Conservation (phyloP, 1,140 invertebrate species). For the Drosophila grimshawi region DNA sequence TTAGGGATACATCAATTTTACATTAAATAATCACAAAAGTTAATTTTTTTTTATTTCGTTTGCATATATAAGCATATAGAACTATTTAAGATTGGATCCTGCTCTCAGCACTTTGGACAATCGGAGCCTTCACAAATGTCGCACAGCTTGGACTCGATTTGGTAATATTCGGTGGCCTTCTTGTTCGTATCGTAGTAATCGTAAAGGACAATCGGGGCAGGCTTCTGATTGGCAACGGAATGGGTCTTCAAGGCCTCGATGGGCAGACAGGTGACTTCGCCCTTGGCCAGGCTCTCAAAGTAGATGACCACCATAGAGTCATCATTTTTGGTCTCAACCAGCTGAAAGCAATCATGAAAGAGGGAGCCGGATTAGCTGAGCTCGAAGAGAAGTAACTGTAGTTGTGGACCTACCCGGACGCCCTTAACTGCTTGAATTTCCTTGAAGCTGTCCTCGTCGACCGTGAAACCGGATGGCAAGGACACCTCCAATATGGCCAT, state of each 20-base stretch:
- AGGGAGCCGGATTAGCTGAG: too few species aligned
- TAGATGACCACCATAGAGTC: conserved; percentile 92
- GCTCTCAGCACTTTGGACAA: conserved; percentile 45
- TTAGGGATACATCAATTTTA: neutral
- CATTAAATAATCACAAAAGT: conserved; percentile 31
- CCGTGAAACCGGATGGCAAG: conserved; percentile 92
- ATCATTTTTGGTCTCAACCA: conserved; percentile 91
- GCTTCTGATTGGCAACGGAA: conserved; percentile 93
- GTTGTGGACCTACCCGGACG: conserved; percentile 61
- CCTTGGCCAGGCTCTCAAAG: conserved; percentile 90
- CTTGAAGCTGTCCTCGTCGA: conserved; percentile 66
- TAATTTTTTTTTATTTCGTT: conserved; percentile 12
- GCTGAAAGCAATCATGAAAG: conserved; percentile 53
- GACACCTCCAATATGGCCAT: conserved; percentile 96
- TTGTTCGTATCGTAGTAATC: conserved; percentile 96
- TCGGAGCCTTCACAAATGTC: conserved; percentile 72
- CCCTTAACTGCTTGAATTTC: conserved; percentile 60
- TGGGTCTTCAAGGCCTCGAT: conserved; percentile 92
- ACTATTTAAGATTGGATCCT: neutral
- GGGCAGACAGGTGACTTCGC: conserved; percentile 90
- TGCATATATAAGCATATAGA: neutral
- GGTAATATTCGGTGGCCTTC: conserved; percentile 81
- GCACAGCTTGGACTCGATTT: conserved; percentile 71
- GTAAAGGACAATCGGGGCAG: conserved; percentile 92
- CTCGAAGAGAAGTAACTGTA: neutral